Conservation (phyloP, 30 jellyfish, hydroid and myxozoan species). For the Aurelia sp. region DNA sequence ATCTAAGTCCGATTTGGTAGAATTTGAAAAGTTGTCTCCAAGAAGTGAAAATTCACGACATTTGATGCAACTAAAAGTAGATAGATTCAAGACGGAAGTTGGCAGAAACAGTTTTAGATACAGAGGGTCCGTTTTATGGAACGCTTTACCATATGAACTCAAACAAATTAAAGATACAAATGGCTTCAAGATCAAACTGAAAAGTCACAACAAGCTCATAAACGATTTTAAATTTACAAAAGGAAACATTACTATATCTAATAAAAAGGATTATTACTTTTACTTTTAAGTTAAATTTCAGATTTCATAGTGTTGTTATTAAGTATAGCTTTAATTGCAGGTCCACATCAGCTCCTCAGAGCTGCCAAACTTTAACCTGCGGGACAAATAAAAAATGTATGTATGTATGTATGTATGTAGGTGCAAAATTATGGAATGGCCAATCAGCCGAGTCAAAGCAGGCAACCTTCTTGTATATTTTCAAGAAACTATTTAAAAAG, state of each 20-base stretch:
- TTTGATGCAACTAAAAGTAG: too few species aligned
- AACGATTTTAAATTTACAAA: slow-evolving; percentile 30
- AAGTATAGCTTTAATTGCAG: background rate
- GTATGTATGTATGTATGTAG: slow-evolving; percentile 11
- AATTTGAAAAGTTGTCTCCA: too few species aligned
- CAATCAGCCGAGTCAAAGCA: too few species aligned
- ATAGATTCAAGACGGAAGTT: too few species aligned
- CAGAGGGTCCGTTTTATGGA: slow-evolving; percentile 23
- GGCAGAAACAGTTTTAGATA: too few species aligned
- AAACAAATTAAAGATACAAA: slow-evolving; percentile 33
- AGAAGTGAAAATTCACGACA: too few species aligned
- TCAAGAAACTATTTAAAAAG: too few species aligned
- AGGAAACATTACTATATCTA: slow-evolving; percentile 23
- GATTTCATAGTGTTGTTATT: background rate
- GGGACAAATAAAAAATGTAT: slow-evolving; percentile 21
- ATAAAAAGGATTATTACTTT: slow-evolving; percentile 36
- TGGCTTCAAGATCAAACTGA: background rate
- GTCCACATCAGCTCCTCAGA: slow-evolving; percentile 46
- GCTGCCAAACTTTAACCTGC: slow-evolving; percentile 45
- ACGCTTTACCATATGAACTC: slow-evolving; percentile 34
- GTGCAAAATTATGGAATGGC: too few species aligned
- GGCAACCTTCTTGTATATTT: too few species aligned
- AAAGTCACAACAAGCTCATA: slow-evolving; percentile 32
- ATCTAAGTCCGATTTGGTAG: too few species aligned
- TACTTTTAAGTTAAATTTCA: slow-evolving; percentile 6